A percentile compares a stretch with the other conserved stretches of the same genome.
phyloP scores from a whole-genome alignment of 2,113 vertebrate genomes.

The Dasyornis broadbenti region DNA sequence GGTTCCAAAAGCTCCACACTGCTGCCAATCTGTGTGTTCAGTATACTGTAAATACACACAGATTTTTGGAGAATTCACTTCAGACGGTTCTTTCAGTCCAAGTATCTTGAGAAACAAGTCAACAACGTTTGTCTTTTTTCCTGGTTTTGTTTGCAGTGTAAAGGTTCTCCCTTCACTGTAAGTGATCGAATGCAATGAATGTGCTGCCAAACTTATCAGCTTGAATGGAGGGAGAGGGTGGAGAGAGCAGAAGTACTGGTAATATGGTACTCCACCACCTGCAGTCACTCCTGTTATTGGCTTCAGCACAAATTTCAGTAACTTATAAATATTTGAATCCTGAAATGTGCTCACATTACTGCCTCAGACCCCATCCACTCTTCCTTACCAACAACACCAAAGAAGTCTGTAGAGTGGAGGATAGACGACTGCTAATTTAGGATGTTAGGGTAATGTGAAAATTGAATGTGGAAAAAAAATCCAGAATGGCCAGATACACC shows the following conservation, averaged over 20 bases:
- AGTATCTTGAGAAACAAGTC: slow-evolving; percentile 7
- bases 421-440: not conserved
- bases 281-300: not conserved
- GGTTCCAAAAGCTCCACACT: slow-evolving; percentile 44
- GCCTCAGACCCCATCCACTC: not conserved
- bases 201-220: not conserved
- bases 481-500: not conserved
- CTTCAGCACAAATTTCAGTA: not conserved
- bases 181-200: not conserved
- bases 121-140: not conserved
- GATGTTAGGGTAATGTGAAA: not conserved
- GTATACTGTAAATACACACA: slow-evolving; percentile 43
- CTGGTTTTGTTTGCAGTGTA: not conserved
- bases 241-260: not conserved
- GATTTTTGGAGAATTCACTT: slow-evolving; percentile 30
- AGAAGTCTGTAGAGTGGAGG: not conserved
- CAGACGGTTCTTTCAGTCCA: slow-evolving; percentile 16
- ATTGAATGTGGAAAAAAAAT: not conserved
- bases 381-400: not conserved
- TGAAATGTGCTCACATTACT: not conserved
- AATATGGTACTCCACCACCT: not conserved
- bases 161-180: not conserved
- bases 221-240: not conserved
- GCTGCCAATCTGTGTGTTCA: slow-evolving; percentile 33
- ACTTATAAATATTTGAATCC: not conserved